phyloP scores from a whole-genome alignment of 2,888 invertebrate genomes.

The Ormyrus labotus region DNA sequence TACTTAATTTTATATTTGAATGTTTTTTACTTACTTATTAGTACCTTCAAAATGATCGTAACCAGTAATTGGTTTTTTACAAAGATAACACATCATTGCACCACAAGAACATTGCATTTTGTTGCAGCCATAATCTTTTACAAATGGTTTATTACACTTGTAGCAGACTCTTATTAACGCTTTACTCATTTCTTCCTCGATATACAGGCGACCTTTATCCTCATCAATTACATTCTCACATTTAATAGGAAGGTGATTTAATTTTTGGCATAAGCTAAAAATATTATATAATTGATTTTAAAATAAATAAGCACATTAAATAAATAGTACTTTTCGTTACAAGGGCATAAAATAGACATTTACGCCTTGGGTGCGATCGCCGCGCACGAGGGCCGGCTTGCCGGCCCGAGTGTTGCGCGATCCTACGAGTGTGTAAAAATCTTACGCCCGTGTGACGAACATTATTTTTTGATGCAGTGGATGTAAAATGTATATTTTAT shows the following conservation, averaged over 20 bases:
- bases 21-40: background rate
- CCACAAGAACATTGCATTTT: conserved; percentile 65
- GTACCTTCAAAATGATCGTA: conserved; percentile 25
- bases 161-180: conserved; percentile 72
- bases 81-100: conserved; percentile 55
- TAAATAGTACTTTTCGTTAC: no score
- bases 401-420: no score
- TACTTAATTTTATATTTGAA: background rate
- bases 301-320: no score
- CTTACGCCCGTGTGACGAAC: no score
- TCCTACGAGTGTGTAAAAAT: no score
- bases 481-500: background rate
- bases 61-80: conserved; percentile 18
- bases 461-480: background rate
- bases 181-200: conserved; percentile 79
- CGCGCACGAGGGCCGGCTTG: no score
- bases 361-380: no score
- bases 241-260: conserved; percentile 77
- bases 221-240: conserved; percentile 77
- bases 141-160: conserved; percentile 66
- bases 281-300: no score
- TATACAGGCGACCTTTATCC: conserved; percentile 74
- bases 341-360: no score
- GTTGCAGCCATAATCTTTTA: conserved; percentile 72
- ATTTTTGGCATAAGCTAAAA: conserved; percentile 75